Conservation (phyloP, 1,140 invertebrate genomes). For the Contarinia nasturtii region DNA sequence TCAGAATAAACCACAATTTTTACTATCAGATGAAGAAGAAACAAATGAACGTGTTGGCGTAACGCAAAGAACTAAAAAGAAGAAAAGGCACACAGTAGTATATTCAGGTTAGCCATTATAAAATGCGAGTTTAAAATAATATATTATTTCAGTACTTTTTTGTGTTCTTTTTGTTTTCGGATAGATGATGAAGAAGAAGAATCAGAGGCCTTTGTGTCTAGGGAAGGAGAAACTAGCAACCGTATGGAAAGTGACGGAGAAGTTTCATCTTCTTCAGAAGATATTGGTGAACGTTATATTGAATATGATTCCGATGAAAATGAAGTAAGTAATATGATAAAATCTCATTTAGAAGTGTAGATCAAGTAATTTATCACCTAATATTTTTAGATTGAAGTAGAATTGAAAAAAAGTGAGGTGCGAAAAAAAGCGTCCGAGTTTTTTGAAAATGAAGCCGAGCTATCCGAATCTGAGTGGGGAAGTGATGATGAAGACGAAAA, state of each 20-base stretch:
- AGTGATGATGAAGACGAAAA: conserved; percentile 62
- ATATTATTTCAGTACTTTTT: too few species aligned
- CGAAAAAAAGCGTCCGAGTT: conserved; percentile 36
- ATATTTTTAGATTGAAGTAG: conserved; percentile 13
- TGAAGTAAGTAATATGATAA: conserved; percentile 25
- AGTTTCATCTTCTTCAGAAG: too few species aligned
- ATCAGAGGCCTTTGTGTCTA: too few species aligned
- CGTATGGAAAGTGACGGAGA: too few species aligned
- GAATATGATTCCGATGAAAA: conserved; percentile 57
- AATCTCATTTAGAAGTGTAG: too few species aligned
- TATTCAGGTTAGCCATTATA: conserved; percentile 12
- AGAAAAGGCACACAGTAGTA: conserved; percentile 18
- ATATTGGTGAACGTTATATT: conserved; percentile 27
- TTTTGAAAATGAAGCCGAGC: conserved; percentile 65
- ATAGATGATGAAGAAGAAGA: conserved; percentile 7
- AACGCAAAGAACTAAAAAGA: conserved; percentile 6
- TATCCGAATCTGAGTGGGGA: conserved; percentile 59
- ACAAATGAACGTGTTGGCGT: too few species aligned
- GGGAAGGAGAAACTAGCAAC: too few species aligned
- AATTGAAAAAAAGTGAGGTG: conserved; percentile 27
- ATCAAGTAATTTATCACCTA: too few species aligned
- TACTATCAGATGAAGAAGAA: too few species aligned
- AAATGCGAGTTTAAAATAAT: too few species aligned
- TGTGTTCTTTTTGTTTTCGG: too few species aligned
- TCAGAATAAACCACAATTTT: too few species aligned